phyloP scores from a whole-genome alignment of 1,140 invertebrate species.

The Agrilus planipennis region DNA sequence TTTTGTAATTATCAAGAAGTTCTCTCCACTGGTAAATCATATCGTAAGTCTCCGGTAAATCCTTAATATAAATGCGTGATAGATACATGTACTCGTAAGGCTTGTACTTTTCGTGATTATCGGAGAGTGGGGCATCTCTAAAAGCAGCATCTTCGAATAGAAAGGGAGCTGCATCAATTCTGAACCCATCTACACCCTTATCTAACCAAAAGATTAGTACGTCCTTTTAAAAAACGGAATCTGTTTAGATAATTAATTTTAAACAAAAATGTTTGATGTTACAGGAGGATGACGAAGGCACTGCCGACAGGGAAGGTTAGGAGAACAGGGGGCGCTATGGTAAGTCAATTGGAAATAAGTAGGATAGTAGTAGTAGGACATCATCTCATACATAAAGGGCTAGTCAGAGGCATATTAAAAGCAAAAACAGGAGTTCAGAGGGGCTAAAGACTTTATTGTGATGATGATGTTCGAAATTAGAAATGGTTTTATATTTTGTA shows the following conservation, averaged over 20 bases:
- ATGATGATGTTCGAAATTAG: no score
- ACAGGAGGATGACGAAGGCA: no score
- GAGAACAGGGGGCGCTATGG: no score
- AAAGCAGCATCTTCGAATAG: constrained; percentile 43
- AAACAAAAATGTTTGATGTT: no score
- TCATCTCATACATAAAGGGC: constrained; percentile 34
- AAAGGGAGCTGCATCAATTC: constrained; percentile 50
- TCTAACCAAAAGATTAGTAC: constrained; percentile 62
- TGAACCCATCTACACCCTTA: constrained; percentile 66
- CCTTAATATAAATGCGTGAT: constrained; percentile 48
- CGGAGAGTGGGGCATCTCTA: background rate
- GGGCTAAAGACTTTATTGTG: no score
- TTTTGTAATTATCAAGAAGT: constrained; percentile 42
- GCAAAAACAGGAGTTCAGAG: no score
- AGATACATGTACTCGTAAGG: constrained; percentile 20
- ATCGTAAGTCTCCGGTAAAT: constrained; percentile 46
- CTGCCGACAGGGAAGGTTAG: no score
- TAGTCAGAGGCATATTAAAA: no score
- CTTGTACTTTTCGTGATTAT: background rate
- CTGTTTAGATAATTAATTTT: background rate
- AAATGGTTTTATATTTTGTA: no score
- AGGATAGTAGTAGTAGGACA: background rate
- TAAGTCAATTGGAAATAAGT: no score
- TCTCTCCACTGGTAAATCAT: constrained; percentile 47
- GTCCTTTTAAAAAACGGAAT: no score